Percentiles rank a stretch among this genome's conserved stretches.
phyloP scores from a whole-genome alignment of 2,797 vertebrate species.

The Trichosurus vulpecula region DNA sequence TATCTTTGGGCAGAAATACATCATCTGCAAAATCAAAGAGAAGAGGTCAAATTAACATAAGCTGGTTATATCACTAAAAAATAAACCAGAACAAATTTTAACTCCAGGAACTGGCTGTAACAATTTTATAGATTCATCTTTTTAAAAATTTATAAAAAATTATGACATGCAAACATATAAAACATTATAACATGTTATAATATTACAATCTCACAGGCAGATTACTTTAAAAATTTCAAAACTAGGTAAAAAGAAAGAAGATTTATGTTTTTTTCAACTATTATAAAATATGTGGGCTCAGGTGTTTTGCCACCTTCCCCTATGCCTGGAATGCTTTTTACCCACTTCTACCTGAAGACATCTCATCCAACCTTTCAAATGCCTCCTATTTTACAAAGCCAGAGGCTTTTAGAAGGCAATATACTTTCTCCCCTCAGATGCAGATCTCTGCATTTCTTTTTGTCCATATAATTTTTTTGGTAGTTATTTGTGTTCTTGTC shows the following conservation, averaged over 20 bases:
- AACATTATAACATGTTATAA: background rate
- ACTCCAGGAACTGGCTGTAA: conserved; percentile 19
- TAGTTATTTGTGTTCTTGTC: background rate
- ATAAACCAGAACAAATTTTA: background rate
- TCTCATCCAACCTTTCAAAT: background rate
- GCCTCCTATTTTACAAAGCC: background rate
- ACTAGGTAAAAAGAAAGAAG: background rate
- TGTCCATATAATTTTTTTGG: background rate
- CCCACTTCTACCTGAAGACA: background rate
- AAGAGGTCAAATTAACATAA: conserved; percentile 41
- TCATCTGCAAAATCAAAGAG: conserved; percentile 89
- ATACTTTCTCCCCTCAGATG: background rate
- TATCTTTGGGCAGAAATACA: conserved; percentile 99
- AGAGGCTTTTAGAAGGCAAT: background rate
- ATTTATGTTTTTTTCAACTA: background rate
- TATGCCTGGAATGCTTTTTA: background rate
- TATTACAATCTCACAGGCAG: background rate
- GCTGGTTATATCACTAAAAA: background rate
- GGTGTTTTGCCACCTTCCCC: background rate
- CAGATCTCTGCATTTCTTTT: background rate
- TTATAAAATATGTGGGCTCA: background rate
- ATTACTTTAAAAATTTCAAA: background rate
- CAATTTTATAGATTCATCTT: background rate
- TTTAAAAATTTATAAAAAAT: background rate
- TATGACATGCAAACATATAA: background rate